Evolutionary conservation across 30 jellyfish, hydroid and myxozoan genomes (phyloP), one percentile per base, ranked within the genome.

Genomic region (Mastigias papua): DNA sequence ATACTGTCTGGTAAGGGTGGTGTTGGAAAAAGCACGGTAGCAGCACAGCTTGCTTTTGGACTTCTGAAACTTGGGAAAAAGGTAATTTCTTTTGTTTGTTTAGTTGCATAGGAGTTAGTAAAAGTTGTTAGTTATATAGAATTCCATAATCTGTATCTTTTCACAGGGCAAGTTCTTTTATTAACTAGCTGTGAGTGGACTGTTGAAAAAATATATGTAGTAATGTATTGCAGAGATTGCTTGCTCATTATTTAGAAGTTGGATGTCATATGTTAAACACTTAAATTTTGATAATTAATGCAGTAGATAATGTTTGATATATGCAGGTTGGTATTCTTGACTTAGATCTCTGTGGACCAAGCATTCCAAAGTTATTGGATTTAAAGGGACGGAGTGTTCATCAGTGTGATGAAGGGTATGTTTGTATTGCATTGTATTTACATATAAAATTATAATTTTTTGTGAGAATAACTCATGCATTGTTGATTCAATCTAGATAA

Each of bases 1-100:
- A 96, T 96, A 8, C 72, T 96, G 63, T 96, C 99, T 64, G 99
- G 99, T 6, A 96, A 96, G 73, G 99, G 99, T 10, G 99, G 99
- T 21, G 99, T 96, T 78, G 99, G 99, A 17, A 96, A 96, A 75
- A 96, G 99, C 72, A 96, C 99, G 21, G 94, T 92, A 17, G 89
- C 98, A 30, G 65, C 95, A 23, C 97, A 91, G 62, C 60, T 96
- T 37, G 97, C 99, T 0, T 73, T 91, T 46, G 97, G 97, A 6
- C 76, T 96, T 60, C 87, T 84, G 25, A 70, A 82, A 49, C 65
- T 50, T 28, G 97, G 95, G 15, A 85, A 90, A 67, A 96, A 96
- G 96, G 99, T 93, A 76, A 48, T 23, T 27, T n/a, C n/a, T n/a
- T n/a, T n/a, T n/a, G n/a, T n/a, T n/a, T n/a, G n/a, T n/a, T n/a